phyloP scores from a whole-genome alignment of 2,113 vertebrate genomes.

The Tetrax tetrax region DNA sequence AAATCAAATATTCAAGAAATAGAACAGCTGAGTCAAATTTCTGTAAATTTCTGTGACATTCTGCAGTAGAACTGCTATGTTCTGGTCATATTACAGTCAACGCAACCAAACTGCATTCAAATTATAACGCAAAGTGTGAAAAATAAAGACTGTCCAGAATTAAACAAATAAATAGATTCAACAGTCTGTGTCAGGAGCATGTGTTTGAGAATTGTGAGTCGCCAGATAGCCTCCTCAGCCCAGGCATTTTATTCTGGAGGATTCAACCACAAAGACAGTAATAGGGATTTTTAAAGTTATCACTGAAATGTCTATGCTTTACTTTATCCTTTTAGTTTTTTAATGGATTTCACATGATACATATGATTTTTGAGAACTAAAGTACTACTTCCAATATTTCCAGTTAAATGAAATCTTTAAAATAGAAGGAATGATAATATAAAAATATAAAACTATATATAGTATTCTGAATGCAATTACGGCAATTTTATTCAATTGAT shows the following conservation, averaged over 20 bases:
- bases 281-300: neutral
- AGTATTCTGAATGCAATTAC: conserved; percentile 37
- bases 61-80: neutral
- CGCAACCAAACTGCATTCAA: neutral
- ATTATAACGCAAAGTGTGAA: neutral
- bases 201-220: neutral
- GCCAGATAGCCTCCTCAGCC: neutral
- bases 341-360: neutral
- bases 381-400: conserved; percentile 17
- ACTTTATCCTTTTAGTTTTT: neutral
- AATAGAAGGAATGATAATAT: neutral
- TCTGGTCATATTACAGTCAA: neutral
- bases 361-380: conserved; percentile 9
- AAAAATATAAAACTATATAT: conserved; percentile 37
- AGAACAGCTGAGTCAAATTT: neutral
- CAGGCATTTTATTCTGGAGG: neutral
- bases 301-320: neutral
- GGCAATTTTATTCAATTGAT: conserved; percentile 28
- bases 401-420: conserved; percentile 24
- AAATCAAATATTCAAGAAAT: neutral
- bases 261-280: neutral
- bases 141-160: neutral
- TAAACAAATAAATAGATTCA: neutral
- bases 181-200: neutral
- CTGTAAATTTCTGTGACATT: neutral